Evolutionary conservation across 2,797 vertebrate species (phyloP).

Genomic region (Anguilla pacifica): DNA sequence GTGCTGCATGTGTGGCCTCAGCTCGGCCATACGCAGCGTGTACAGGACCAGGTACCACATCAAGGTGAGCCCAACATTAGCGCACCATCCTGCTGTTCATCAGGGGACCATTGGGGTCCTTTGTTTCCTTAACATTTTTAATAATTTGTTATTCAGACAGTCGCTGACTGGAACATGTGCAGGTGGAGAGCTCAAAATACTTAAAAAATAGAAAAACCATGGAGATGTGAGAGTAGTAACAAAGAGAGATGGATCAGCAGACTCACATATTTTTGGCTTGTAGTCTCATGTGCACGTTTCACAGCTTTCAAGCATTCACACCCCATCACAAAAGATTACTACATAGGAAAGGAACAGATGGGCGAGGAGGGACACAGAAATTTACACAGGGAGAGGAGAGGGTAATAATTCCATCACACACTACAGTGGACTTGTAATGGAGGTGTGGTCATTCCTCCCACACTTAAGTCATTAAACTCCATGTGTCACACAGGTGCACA

Average conservation of each 20-base stretch:
- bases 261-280: neutral
- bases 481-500: neutral
- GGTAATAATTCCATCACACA: neutral
- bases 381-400: neutral
- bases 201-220: neutral
- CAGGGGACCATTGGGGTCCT: neutral
- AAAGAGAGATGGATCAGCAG: neutral
- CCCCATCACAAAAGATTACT: neutral
- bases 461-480: neutral
- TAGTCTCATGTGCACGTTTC: neutral
- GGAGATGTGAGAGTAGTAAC: neutral
- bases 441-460: neutral
- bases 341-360: neutral
- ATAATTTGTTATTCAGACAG: neutral
- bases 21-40: constrained; percentile 72
- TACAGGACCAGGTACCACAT: constrained; percentile 84
- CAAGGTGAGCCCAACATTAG: constrained; percentile 59
- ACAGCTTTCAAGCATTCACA: neutral
- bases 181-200: neutral
- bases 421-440: too few relatives aligned
- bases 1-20: constrained; percentile 76
- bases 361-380: neutral
- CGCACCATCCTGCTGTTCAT: too few relatives aligned
- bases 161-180: neutral
- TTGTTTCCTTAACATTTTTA: neutral